These are phyloP conservation scores for Styela plicata DNA, from an alignment of 23 tunicate genomes.

Conservation along the genomic window DNA sequence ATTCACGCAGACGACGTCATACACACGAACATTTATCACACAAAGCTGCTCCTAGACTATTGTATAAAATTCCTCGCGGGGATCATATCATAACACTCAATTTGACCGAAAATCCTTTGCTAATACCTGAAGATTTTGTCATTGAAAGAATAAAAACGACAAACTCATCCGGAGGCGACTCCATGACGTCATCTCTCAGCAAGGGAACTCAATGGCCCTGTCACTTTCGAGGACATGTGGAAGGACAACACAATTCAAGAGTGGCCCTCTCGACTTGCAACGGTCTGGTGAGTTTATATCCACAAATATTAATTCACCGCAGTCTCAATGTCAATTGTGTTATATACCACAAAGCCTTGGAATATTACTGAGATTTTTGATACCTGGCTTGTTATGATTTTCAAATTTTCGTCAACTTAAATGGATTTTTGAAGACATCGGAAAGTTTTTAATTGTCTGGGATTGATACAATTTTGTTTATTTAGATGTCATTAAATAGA, in stretches of 20 bases:
- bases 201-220: slow-evolving; percentile 57
- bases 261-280: slow-evolving; percentile 76
- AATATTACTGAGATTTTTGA: too few relatives aligned
- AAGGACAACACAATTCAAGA: slow-evolving; percentile 44
- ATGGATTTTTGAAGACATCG: too few relatives aligned
- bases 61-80: slow-evolving; percentile 17
- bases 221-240: slow-evolving; percentile 78
- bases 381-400: too few relatives aligned
- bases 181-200: slow-evolving; percentile 30
- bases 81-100: slow-evolving; percentile 36
- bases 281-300: slow-evolving; percentile 71
- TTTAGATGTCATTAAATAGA: too few relatives aligned
- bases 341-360: too few relatives aligned
- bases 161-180: neutral
- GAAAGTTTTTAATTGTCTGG: too few relatives aligned
- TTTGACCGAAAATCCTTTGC: slow-evolving; percentile 42
- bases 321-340: too few relatives aligned
- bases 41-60: slow-evolving; percentile 5
- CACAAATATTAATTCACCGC: too few relatives aligned
- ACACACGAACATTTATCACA: neutral
- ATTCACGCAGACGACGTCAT: slow-evolving; percentile 31
- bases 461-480: too few relatives aligned
- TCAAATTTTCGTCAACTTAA: too few relatives aligned
- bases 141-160: slow-evolving; percentile 39
- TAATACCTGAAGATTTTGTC: slow-evolving; percentile 55